A percentile compares a stretch with the other conserved stretches of the same genome.
These are phyloP conservation scores for Acronicta aceris DNA, from an alignment of 2,888 invertebrate genomes.

Conservation along the genomic window DNA sequence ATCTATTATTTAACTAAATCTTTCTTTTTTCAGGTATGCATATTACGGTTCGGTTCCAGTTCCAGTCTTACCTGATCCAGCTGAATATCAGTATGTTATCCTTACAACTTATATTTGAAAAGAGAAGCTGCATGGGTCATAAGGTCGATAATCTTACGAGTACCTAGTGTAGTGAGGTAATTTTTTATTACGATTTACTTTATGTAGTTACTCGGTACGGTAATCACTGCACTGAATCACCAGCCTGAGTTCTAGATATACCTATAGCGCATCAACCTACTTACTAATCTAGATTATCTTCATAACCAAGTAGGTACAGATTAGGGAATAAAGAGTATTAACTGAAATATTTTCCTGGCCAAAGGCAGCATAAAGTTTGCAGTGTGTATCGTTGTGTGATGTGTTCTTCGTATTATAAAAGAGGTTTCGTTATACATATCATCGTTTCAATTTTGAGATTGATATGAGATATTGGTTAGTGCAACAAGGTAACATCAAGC, in stretches of 20 bases:
- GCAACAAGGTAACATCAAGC: too few species aligned
- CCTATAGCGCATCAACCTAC: slow-evolving; percentile 26
- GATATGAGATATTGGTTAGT: too few species aligned
- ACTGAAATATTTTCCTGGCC: too few species aligned
- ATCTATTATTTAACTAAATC: background rate
- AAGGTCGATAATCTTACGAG: slow-evolving; percentile 30
- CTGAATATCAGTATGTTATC: slow-evolving; percentile 18
- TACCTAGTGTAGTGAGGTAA: background rate
- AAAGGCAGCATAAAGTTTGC: too few species aligned
- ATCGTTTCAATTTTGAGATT: too few species aligned
- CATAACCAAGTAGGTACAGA: too few species aligned
- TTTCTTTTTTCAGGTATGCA: slow-evolving; percentile 37
- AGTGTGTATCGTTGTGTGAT: too few species aligned
- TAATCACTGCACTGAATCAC: slow-evolving; percentile 25
- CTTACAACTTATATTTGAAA: background rate
- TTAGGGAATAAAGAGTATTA: too few species aligned
- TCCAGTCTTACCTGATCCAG: background rate
- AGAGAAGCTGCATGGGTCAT: slow-evolving; percentile 9
- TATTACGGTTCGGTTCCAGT: background rate
- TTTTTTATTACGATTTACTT: slow-evolving; percentile 22
- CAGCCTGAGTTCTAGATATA: slow-evolving; percentile 2
- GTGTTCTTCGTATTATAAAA: too few species aligned
- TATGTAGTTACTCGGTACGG: slow-evolving; percentile 3
- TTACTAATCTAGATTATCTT: too few species aligned
- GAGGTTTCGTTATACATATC: too few species aligned